Percentiles rank a stretch among this genome's conserved stretches.
phyloP scores from a whole-genome alignment of 1,140 invertebrate species.

The Scaptomyza graminum region DNA sequence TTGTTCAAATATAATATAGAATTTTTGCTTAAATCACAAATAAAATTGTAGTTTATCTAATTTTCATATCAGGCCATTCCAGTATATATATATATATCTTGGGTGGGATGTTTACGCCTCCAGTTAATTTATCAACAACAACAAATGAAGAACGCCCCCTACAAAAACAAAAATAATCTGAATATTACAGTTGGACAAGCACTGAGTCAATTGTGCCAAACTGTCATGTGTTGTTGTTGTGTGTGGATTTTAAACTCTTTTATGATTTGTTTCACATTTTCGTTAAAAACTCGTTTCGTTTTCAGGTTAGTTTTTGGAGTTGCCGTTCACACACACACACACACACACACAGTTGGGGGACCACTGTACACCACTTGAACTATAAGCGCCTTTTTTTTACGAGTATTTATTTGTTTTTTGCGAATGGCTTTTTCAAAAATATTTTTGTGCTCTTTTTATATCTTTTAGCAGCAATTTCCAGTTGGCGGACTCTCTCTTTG shows the following conservation, averaged over 20 bases:
- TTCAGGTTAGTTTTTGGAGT: conserved; percentile 59
- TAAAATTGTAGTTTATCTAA: too few relatives aligned
- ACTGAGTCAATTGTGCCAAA: background rate
- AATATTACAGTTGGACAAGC: background rate
- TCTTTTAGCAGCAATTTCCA: conserved; percentile 54
- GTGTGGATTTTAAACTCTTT: background rate
- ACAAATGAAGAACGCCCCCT: background rate
- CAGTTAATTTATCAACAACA: background rate
- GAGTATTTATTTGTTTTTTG: conserved; percentile 1
- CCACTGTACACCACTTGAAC: conserved; percentile 24
- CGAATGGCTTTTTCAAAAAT: conserved; percentile 18
- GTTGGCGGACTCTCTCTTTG: conserved; percentile 50
- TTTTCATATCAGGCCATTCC: too few relatives aligned
- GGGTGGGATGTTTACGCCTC: background rate
- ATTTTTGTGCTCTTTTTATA: conserved; percentile 1
- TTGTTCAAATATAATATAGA: too few relatives aligned
- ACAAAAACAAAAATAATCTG: background rate
- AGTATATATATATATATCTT: too few relatives aligned
- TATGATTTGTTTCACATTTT: conserved; percentile 1
- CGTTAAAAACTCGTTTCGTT: conserved; percentile 63
- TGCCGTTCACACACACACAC: conserved; percentile 47
- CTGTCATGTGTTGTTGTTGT: background rate
- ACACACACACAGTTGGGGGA: conserved; percentile 51
- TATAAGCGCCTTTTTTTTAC: conserved; percentile 45
- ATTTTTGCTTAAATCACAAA: too few relatives aligned